Evolutionary conservation across 2,888 invertebrate genomes (phyloP), one percentile per base, ranked within the genome.

Genomic region (Hecatera dysodea): DNA sequence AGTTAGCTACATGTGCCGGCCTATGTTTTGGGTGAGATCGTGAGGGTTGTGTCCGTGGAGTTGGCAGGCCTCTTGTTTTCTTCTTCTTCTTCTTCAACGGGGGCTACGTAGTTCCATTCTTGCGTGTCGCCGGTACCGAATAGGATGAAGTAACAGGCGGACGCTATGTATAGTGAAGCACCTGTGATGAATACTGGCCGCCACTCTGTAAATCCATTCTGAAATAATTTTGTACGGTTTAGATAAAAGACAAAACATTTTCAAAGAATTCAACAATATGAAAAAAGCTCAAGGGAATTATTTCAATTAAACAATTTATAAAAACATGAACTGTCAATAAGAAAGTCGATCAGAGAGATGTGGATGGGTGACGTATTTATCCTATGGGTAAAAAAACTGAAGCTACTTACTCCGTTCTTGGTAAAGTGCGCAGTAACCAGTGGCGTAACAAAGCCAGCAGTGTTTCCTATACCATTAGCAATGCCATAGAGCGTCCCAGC

Each of bases 161-260:
- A 96, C 2, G 97, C 96, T 22, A 97, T 97, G 87, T 98, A 98
- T 0, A 97, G 96, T 0, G 96, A 95, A 0, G 97, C 97, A 0
- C 98, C 98, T 42, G 98, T 97, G 84, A 97, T 96, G 88, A 98
- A 98, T 63, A 98, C 97, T 39, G 96, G 96, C 62, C 97, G 96
- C 98, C 98, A 98, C 90, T 98, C 97, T 29, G 96, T 95, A 66
- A 98, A 96, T n/a, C 97, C 97, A 81, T 97, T 98, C 98, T 98
- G 89, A n/a, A 94, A 94, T 65, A 39, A 55, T 6, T 3, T 15
- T 19, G 50, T 36, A 19, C 52, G 9, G 0, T 67, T n/a, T 55
- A 78, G 52, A 33, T 0, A 29, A 27, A 64, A 27, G n/a, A 64
- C 11, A 63, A 5, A n/a, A 36, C 1, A n/a, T 24, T 9, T 22